Evolutionary conservation across 2,888 invertebrate genomes (phyloP), one percentile per base, ranked within the genome.

Genomic region (Agrotis segetum): DNA sequence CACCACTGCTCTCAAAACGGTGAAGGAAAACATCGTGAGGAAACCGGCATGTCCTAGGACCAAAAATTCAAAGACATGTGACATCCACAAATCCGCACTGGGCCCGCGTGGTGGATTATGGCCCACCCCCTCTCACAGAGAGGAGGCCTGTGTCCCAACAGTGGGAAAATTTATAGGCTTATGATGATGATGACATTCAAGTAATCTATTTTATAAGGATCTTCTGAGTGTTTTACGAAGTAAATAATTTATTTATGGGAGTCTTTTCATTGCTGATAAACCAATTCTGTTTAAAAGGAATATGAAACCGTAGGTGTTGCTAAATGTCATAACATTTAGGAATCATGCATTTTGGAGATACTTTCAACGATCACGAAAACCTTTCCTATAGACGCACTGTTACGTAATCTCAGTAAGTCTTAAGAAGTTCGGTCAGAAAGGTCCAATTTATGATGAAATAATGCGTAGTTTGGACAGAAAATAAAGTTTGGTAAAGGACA

Each of bases 401-500:
- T 75, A 64, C 59, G 68, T 74, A 62, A 69, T 40, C 69, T 75
- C 46, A 65, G 75, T 53, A 69, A 67, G 64, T 68, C 68, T 56
- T 44, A 34, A 69, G 63, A 74, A 65, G 44, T 75, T 75, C 34
- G 52, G 52, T 69, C 55, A 46, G 52, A 65, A 77, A 78, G 65
- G 61, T 62, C 44, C 76, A 80, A 62, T 80, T 80, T 77, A 70
- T 50, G 65, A 70, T 56, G 66, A 78, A 52, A 73, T 82, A 68
- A 78, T 69, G 62, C 46, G 69, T 58, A 66, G 47, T 61, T 76
- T 46, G 34, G 44, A 29, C 24, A 50, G 53, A 61, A 61, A 64
- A 64, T 49, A 24, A 74, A 53, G 52, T 74, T 74, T 34, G 44
- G 55, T 49, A 53, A 61, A 58, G 14, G 44, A 53, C 21, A 52